Evolutionary conservation across 2,797 vertebrate species (phyloP).

Genomic region (Moxostoma hubbsi): DNA sequence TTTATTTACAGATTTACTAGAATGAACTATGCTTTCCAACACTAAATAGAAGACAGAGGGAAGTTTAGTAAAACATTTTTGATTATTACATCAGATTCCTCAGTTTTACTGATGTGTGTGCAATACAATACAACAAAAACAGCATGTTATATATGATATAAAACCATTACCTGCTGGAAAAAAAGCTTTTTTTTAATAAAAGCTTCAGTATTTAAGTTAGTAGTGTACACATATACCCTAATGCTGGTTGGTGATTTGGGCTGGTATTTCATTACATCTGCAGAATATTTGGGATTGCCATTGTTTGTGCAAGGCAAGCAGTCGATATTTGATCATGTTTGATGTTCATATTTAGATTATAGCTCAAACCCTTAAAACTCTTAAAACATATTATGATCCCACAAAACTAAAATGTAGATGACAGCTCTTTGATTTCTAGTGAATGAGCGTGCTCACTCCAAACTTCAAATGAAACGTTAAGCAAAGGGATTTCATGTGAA

Average conservation of each 20-base stretch:
- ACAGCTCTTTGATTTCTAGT: slow-evolving; percentile 77
- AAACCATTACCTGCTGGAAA: no score
- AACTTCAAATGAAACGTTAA: slow-evolving; percentile 81
- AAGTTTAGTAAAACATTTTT: no score
- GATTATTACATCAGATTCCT: no score
- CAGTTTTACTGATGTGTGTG: no score
- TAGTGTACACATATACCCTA: no score
- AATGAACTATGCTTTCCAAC: no score
- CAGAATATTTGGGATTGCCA: slow-evolving; percentile 40
- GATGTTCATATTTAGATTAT: slow-evolving; percentile 53
- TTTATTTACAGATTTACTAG: no score
- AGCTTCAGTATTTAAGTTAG: no score
- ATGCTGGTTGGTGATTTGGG: not conserved
- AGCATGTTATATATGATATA: no score
- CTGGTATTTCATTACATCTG: slow-evolving; percentile 41
- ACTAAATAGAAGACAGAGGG: no score
- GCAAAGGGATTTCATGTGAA: slow-evolving; percentile 77
- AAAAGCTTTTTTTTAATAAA: no score
- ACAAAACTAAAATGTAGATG: slow-evolving; percentile 69
- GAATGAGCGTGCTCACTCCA: slow-evolving; percentile 72
- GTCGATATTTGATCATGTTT: slow-evolving; percentile 48
- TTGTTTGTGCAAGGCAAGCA: slow-evolving; percentile 51
- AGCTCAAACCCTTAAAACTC: slow-evolving; percentile 66
- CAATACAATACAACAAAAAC: no score
- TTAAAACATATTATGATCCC: slow-evolving; percentile 69